These are phyloP conservation scores for Pollenia griseotomentosa DNA, from an alignment of 2,888 invertebrate species.

Conservation along the genomic window DNA sequence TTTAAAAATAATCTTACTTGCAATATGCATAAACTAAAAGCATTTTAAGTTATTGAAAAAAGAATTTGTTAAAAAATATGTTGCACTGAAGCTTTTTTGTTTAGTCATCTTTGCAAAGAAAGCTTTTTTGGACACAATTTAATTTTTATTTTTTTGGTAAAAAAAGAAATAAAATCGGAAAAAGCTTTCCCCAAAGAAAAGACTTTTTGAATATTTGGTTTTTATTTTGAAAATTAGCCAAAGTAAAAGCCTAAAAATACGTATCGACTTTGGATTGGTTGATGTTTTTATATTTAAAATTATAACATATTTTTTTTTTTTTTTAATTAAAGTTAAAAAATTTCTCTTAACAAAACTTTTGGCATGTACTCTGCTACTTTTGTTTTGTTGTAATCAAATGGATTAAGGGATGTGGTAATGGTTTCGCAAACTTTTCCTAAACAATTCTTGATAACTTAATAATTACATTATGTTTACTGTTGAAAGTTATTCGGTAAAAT, in stretches of 20 bases:
- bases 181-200: conserved; percentile 66
- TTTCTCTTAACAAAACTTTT: background rate
- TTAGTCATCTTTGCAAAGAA: conserved; percentile 55
- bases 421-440: conserved; percentile 64
- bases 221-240: conserved; percentile 59
- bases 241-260: conserved; percentile 84
- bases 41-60: conserved; percentile 10
- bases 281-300: conserved; percentile 73
- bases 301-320: conserved; percentile 22
- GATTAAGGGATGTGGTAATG: conserved; percentile 65
- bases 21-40: conserved; percentile 61
- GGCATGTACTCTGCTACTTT: conserved; percentile 29
- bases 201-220: conserved; percentile 44
- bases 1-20: conserved; percentile 29
- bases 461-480: conserved; percentile 30
- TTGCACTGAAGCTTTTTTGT: background rate
- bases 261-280: conserved; percentile 83
- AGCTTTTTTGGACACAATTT: conserved; percentile 32
- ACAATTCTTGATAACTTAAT: conserved; percentile 31
- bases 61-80: background rate
- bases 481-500: background rate
- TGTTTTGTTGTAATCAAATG: conserved; percentile 36
- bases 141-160: conserved; percentile 7
- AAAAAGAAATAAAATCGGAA: conserved; percentile 54
- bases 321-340: conserved; percentile 20